These are phyloP conservation scores for Salvelinus sp. DNA, from an alignment of 2,113 vertebrate genomes.

Conservation along the genomic window DNA sequence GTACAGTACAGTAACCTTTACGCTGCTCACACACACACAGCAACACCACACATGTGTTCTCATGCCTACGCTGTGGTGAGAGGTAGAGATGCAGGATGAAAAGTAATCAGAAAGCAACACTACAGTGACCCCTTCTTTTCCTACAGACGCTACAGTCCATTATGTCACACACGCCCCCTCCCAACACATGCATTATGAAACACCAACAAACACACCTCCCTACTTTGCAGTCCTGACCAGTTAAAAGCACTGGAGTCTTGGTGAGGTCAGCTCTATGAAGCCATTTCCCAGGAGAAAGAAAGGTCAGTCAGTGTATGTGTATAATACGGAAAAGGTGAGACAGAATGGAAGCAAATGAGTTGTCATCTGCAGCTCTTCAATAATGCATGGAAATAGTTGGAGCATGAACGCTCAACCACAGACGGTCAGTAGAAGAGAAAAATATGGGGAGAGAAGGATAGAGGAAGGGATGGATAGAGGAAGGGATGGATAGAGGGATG, in stretches of 20 bases:
- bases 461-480: too few relatives aligned
- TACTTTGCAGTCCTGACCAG: not conserved
- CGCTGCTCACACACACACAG: not conserved
- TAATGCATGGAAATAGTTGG: slow-evolving; percentile 70
- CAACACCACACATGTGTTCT: not conserved
- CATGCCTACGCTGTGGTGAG: too few relatives aligned
- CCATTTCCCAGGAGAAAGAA: slow-evolving; percentile 40
- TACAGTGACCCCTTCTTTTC: too few relatives aligned
- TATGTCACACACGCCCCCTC: slow-evolving; percentile 21
- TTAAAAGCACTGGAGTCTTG: slow-evolving; percentile 18
- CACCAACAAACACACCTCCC: too few relatives aligned
- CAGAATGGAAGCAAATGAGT: slow-evolving; percentile 62
- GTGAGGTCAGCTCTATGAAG: slow-evolving; percentile 51
- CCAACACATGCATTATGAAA: too few relatives aligned
- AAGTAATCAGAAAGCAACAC: too few relatives aligned
- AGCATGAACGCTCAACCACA: slow-evolving; percentile 59
- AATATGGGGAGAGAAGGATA: not conserved
- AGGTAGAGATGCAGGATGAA: too few relatives aligned
- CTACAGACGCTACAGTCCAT: too few relatives aligned
- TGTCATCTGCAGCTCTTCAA: slow-evolving; percentile 64
- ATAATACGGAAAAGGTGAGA: slow-evolving; percentile 44
- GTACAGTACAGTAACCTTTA: not conserved
- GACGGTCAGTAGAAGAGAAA: slow-evolving; percentile 36
- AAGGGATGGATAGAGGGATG: too few relatives aligned
- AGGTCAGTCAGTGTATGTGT: slow-evolving; percentile 49